These are phyloP conservation scores for Mus musculus DNA, from an alignment of 2,113 vertebrate species.

Conservation along the genomic window GRCm39 chr10:40646501-40647000, in stretches of 20 bases:
- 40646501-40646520: background rate
- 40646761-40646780: background rate
- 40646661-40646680: background rate
- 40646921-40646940: background rate
- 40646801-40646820: background rate
- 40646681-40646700: conserved; percentile 42
- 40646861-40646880: background rate
- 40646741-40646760: background rate
- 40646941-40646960: background rate
- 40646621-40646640: background rate
- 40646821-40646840: background rate
- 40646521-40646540: background rate
- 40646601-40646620: conserved; percentile 28
- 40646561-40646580: background rate
- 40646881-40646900: background rate
- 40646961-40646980: background rate
- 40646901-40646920: background rate
- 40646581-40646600: background rate
- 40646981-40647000: background rate
- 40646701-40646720: background rate
- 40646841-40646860: background rate
- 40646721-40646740: background rate
- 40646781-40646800: background rate
- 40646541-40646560: conserved; percentile 22
- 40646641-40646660: background rate